Conservation (phyloP, 2,113 vertebrate genomes). For the Martes martes region DNA sequence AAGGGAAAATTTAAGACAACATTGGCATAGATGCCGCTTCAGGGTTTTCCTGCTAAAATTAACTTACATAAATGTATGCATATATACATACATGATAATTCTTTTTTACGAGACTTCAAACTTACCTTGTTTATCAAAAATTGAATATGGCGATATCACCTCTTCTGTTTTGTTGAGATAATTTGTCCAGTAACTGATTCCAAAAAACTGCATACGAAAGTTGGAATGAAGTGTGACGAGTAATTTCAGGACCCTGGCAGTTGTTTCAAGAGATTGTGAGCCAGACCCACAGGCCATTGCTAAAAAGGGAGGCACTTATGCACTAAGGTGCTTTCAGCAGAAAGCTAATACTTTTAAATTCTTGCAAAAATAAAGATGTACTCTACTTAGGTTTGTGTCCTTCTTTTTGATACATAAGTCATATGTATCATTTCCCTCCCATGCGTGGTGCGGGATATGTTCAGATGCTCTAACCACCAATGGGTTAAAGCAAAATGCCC, state of each 20-base stretch:
- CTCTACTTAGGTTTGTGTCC: neutral
- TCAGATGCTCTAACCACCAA: neutral
- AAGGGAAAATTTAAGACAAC: neutral
- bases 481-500: neutral
- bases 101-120: neutral
- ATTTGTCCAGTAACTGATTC: neutral
- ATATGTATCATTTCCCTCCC: neutral
- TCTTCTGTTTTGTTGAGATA: neutral
- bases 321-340: neutral
- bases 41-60: neutral
- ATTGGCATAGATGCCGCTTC: neutral
- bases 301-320: neutral
- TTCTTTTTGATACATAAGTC: neutral
- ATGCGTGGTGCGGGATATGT: neutral
- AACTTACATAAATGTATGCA: neutral
- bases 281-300: neutral
- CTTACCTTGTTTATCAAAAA: neutral
- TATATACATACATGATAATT: neutral
- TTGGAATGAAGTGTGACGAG: neutral
- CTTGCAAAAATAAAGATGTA: neutral
- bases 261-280: neutral
- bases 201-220: neutral
- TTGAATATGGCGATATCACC: neutral
- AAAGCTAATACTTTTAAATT: neutral
- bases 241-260: neutral